Percentiles rank a stretch among this genome's conserved stretches.
Conservation (phyloP, 2,888 invertebrate genomes). For the Xestobium rufovillosum region DNA sequence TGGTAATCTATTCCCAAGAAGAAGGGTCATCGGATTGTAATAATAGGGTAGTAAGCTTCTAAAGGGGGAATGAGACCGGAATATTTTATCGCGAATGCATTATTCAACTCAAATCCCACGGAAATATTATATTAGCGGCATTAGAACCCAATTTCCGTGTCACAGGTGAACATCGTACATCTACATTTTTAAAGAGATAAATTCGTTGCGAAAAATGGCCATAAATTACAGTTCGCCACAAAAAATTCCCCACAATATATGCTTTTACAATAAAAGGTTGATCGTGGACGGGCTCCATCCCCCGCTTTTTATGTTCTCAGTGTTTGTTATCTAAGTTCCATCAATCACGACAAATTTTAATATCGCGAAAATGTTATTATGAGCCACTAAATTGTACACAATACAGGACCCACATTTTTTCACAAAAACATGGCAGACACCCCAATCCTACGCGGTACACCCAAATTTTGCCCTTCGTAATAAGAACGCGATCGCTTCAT, state of each 20-base stretch:
- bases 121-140: constrained; percentile 36
- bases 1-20: constrained; percentile 31
- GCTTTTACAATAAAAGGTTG: constrained; percentile 29
- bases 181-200: constrained; percentile 32
- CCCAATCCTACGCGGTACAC: no score
- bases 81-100: constrained; percentile 40
- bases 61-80: constrained; percentile 39
- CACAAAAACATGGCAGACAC: no score
- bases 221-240: constrained; percentile 25
- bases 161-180: constrained; percentile 35
- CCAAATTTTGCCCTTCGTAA: no score
- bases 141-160: constrained; percentile 30
- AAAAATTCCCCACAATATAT: constrained; percentile 22
- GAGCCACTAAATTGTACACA: constrained; percentile 42
- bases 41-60: constrained; percentile 39
- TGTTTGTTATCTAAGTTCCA: constrained; percentile 42
- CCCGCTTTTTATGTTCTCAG: constrained; percentile 34
- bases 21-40: constrained; percentile 41
- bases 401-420: no score
- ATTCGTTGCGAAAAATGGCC: constrained; percentile 19
- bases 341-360: constrained; percentile 46
- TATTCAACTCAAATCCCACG: constrained; percentile 32
- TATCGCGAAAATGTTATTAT: constrained; percentile 44
- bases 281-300: constrained; percentile 27
- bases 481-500: no score